phyloP scores from a whole-genome alignment of 2,888 invertebrate species.

The Amphipyra tragopoginis region DNA sequence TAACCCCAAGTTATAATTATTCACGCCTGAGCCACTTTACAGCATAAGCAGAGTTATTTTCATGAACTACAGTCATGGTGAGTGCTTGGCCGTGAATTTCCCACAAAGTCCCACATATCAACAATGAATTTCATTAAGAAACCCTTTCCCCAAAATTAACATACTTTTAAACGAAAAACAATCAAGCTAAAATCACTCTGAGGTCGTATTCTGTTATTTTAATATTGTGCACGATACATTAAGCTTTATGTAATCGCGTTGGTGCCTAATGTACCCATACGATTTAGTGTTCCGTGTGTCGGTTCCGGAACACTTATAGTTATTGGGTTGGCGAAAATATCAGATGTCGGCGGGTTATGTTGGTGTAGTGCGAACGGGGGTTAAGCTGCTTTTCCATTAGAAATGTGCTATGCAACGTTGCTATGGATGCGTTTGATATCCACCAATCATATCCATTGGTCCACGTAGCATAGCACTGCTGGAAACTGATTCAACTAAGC shows the following conservation, averaged over 20 bases:
- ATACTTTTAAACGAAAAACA: slow-evolving; percentile 37
- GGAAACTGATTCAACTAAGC: too few relatives aligned
- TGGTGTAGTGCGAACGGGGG: too few relatives aligned
- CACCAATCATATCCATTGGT: too few relatives aligned
- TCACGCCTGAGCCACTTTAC: too few relatives aligned
- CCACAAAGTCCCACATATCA: not conserved
- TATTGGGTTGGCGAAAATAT: not conserved
- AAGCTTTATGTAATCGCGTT: slow-evolving; percentile 26
- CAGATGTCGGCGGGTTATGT: not conserved
- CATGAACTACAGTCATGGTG: too few relatives aligned
- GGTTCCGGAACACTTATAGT: slow-evolving; percentile 14
- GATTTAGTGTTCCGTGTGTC: slow-evolving; percentile 9
- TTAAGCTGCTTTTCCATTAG: too few relatives aligned
- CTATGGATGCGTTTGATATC: too few relatives aligned
- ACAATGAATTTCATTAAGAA: slow-evolving; percentile 1
- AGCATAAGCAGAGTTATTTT: too few relatives aligned
- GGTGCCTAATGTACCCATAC: slow-evolving; percentile 28
- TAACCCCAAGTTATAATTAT: too few relatives aligned
- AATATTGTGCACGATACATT: slow-evolving; percentile 27
- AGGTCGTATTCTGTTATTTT: slow-evolving; percentile 37
- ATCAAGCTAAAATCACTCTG: slow-evolving; percentile 32
- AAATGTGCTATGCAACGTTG: too few relatives aligned
- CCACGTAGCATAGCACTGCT: too few relatives aligned
- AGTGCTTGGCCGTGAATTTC: too few relatives aligned
- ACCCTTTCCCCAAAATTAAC: slow-evolving; percentile 1